Evolutionary conservation across 2,797 vertebrate genomes (phyloP).

Genomic region (Gallinago stenura): DNA sequence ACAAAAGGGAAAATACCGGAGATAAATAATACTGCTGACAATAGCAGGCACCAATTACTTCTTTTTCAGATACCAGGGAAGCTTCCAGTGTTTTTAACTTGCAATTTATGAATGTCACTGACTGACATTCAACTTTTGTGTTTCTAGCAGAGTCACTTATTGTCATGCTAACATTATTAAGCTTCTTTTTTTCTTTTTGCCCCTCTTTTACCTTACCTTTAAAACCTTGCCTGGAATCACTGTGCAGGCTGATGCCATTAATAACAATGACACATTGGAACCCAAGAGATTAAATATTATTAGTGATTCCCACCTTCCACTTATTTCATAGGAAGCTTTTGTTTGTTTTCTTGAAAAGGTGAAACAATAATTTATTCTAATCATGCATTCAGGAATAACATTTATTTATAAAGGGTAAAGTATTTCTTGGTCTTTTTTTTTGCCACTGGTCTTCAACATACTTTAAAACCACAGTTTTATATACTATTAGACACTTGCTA

Average conservation of each 20-base stretch:
- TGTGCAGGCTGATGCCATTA: neutral
- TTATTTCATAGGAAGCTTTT: neutral
- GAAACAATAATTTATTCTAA: neutral
- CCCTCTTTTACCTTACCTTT: neutral
- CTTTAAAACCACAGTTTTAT: neutral
- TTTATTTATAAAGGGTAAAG: neutral
- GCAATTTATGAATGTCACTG: neutral
- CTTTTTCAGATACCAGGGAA: constrained; percentile 15
- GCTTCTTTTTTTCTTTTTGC: fast-evolving
- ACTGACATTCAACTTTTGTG: constrained; percentile 31
- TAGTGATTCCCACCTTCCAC: neutral
- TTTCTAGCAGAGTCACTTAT: constrained; percentile 10
- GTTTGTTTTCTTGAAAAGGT: neutral
- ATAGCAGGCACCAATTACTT: constrained; percentile 30
- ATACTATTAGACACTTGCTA: neutral
- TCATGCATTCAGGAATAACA: neutral
- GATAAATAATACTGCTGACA: constrained; percentile 17
- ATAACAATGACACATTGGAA: neutral
- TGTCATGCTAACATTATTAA: constrained; percentile 45
- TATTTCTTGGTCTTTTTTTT: neutral
- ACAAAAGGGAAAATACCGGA: neutral
- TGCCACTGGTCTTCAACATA: neutral
- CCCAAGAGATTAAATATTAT: neutral
- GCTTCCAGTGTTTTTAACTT: constrained; percentile 49
- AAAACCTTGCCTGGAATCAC: neutral